These are phyloP conservation scores for Drosophila sordidula DNA, from an alignment of 2,888 invertebrate genomes.

Conservation along the genomic window DNA sequence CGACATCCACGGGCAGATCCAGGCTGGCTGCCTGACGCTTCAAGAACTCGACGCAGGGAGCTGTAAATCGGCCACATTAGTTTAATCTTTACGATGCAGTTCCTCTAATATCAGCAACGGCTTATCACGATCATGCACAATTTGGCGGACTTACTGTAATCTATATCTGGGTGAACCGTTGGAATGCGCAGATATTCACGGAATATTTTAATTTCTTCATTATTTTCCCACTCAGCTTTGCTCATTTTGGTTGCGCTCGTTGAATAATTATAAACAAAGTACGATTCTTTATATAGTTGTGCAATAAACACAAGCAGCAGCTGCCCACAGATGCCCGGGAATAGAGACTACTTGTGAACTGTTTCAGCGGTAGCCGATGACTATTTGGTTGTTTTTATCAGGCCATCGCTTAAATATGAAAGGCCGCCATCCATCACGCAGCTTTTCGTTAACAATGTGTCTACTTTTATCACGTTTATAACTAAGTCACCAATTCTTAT, in stretches of 20 bases:
- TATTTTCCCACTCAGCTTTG: slow-evolving; percentile 84
- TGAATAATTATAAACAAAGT: background rate
- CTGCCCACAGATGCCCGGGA: slow-evolving; percentile 1
- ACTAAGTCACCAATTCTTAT: slow-evolving; percentile 29
- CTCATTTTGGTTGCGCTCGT: slow-evolving; percentile 38
- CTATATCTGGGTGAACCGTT: slow-evolving; percentile 93
- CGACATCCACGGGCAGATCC: slow-evolving; percentile 88
- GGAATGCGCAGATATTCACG: slow-evolving; percentile 94
- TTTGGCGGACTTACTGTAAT: slow-evolving; percentile 89
- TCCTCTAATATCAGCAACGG: background rate
- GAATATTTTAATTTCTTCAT: slow-evolving; percentile 90
- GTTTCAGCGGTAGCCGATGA: slow-evolving; percentile 13
- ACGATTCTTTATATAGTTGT: background rate
- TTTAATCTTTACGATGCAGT: slow-evolving; percentile 7
- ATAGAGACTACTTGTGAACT: slow-evolving; percentile 18
- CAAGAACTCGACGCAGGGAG: slow-evolving; percentile 89
- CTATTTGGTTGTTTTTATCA: slow-evolving; percentile 27
- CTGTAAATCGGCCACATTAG: slow-evolving; percentile 33
- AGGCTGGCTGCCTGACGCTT: slow-evolving; percentile 89
- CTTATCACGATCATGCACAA: slow-evolving; percentile 4
- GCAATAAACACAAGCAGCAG: slow-evolving; percentile 13
- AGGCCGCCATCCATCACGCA: slow-evolving; percentile 6
- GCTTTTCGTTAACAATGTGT: slow-evolving; percentile 20
- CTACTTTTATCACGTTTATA: slow-evolving; percentile 36
- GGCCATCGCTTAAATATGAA: slow-evolving; percentile 32